A percentile compares a stretch with the other conserved stretches of the same genome.
Evolutionary conservation across 2,113 vertebrate species (phyloP).

Genomic region (human (Homo sapiens)): GRCh38 chr4:153592501-153593000

Average conservation of each 20-base stretch:
- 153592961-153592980: not conserved
- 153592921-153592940: not conserved
- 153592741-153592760: not conserved
- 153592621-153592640: fast-evolving
- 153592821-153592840: not conserved
- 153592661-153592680: not conserved
- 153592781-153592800: not conserved
- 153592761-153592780: not conserved
- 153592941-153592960: not conserved
- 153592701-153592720: not conserved
- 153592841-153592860: not conserved
- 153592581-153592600: slow-evolving; percentile 87
- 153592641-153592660: not conserved
- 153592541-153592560: slow-evolving; percentile 92
- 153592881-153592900: not conserved
- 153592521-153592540: slow-evolving; percentile 93
- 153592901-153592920: not conserved
- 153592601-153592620: not conserved
- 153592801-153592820: not conserved
- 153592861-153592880: not conserved
- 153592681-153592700: not conserved
- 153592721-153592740: not conserved
- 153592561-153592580: slow-evolving; percentile 90
- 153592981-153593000: not conserved
- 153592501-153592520: slow-evolving; percentile 89